Base-by-base conservation (phyloP, 2,797 vertebrate genomes). In the Microctenopoma steveboyesi region DNA sequence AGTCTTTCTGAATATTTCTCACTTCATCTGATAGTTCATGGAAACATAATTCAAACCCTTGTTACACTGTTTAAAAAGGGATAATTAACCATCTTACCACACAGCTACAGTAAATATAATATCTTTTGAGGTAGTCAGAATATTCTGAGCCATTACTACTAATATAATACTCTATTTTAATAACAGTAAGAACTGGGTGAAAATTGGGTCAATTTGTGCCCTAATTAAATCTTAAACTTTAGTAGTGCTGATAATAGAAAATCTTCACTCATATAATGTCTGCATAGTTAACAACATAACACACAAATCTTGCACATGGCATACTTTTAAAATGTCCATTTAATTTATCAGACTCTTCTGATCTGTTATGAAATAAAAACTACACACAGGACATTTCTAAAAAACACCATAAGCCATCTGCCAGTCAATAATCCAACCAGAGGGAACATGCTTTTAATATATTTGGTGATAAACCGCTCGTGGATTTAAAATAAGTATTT, bases 401-500 rank as follows among this genome's bases (percentile, higher is more conserved):
- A 12, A 30, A 14, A 60, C 49, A 16, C 16, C 9, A 5, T 25
- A 12, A 72, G 22, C 64, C 52, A 54, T 53, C 51, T 73, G 69
- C 51, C 39, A 54, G 27, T 64, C 55, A 40, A 43, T 52, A 57
- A 72, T 48, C 53, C 45, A 51, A 33, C 33, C 52, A 39, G 27
- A 42, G 27, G 69, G 28, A 71, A 54, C 40, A 30, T 53, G 45
- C 64, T 57, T 30, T 37, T 37, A 48, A 45, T 67, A 56, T 43
- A 66, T 56, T n/a, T 56, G 59, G 45, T 47, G 15, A 63, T 53
- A 64, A 74, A 71, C 56, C 48, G 65, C 64, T 30, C 35, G 22
- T 46, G 58, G 61, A 64, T 54, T 69, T 61, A 11, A 71, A 68
- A 64, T 69, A 14, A 43, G 6, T 2, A 53, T 67, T 37, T 69